phyloP scores from a whole-genome alignment of 2,113 vertebrate genomes.

The Microtus montanus region DNA sequence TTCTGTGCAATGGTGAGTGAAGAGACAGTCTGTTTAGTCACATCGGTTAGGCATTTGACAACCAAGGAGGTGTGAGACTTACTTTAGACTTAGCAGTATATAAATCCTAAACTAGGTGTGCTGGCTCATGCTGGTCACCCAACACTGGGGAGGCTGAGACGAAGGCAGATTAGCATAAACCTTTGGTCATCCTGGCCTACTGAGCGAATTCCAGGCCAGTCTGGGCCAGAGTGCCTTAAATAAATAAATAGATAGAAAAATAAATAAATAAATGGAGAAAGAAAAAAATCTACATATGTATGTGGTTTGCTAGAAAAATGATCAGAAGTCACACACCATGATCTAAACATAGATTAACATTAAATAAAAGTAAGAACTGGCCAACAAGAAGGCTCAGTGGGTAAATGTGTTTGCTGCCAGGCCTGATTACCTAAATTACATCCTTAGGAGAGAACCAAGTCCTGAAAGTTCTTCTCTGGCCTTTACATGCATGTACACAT shows the following conservation, averaged over 20 bases:
- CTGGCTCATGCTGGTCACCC: neutral
- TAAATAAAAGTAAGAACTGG: neutral
- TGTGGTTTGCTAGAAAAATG: neutral
- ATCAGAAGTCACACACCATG: neutral
- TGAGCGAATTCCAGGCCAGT: neutral
- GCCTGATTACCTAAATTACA: neutral
- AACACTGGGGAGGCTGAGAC: neutral
- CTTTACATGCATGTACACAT: neutral
- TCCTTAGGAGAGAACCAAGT: neutral
- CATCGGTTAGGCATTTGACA: neutral
- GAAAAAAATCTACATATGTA: neutral
- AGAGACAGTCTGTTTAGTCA: neutral
- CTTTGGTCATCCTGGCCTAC: neutral
- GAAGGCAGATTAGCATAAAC: neutral
- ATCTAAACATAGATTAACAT: neutral
- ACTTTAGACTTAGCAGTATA: neutral
- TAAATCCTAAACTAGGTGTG: neutral
- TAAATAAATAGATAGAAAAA: too few relatives aligned
- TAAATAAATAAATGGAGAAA: accelerated
- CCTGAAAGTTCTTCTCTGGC: neutral
- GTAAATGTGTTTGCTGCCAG: neutral
- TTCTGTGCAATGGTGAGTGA: neutral
- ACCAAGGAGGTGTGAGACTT: neutral
- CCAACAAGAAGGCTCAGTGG: neutral
- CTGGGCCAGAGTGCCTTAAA: neutral